Conservation (phyloP, 2,113 vertebrate genomes). For the Limnothrissa miodon region DNA sequence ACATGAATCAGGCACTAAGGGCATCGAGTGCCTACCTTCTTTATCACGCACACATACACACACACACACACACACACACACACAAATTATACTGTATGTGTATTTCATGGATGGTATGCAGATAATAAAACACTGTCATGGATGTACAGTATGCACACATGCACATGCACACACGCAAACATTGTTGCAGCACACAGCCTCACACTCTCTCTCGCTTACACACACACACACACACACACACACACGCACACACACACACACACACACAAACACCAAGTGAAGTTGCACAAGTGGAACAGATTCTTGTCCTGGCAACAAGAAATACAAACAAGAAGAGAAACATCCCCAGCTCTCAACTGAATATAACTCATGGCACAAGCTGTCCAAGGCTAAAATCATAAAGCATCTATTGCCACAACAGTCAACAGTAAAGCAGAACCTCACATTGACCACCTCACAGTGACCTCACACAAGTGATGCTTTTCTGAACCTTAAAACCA, state of each 20-base stretch:
- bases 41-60: conserved; percentile 18
- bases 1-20: conserved; percentile 36
- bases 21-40: neutral
- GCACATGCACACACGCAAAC: conserved; percentile 21
- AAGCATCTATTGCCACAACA: neutral
- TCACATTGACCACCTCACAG: too few species aligned
- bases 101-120: too few species aligned
- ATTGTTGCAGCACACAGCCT: conserved; percentile 16
- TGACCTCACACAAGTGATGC: too few species aligned
- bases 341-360: neutral
- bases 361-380: neutral
- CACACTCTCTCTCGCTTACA: neutral
- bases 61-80: conserved; percentile 22
- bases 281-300: neutral
- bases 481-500: neutral
- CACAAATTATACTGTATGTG: neutral
- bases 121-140: neutral
- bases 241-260: conserved; percentile 18
- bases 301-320: neutral
- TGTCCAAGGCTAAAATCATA: neutral
- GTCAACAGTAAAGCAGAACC: neutral
- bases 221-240: conserved; percentile 21
- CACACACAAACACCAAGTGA: neutral
- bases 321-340: neutral
- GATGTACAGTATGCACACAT: neutral